Conservation (phyloP, 2,888 invertebrate species). For the Amorpha juglandis region DNA sequence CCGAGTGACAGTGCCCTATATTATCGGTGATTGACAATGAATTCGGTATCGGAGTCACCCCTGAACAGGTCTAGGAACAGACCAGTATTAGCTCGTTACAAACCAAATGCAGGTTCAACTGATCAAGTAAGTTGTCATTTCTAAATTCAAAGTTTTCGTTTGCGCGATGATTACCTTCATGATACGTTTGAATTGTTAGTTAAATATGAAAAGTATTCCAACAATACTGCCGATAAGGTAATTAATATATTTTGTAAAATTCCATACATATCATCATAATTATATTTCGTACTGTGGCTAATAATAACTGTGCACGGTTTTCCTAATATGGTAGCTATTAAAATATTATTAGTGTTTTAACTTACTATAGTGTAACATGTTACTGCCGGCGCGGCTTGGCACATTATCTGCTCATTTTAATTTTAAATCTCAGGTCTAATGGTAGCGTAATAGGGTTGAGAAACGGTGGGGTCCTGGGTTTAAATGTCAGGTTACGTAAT, state of each 20-base stretch:
- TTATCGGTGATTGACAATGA: constrained; percentile 54
- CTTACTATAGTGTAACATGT: neutral
- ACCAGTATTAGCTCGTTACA: constrained; percentile 76
- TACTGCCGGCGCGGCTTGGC: neutral
- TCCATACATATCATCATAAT: neutral
- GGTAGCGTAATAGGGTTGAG: too few relatives aligned
- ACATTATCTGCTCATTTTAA: too few relatives aligned
- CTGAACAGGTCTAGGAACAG: constrained; percentile 69
- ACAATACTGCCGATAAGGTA: neutral
- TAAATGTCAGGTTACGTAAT: too few relatives aligned
- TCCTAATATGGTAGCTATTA: neutral
- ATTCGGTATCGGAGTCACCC: constrained; percentile 72
- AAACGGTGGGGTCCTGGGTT: too few relatives aligned
- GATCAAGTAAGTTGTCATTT: constrained; percentile 64
- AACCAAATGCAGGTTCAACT: constrained; percentile 54
- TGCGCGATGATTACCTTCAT: too few relatives aligned
- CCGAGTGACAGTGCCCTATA: constrained; percentile 36
- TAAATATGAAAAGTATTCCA: neutral
- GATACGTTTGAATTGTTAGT: too few relatives aligned
- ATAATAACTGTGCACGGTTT: neutral
- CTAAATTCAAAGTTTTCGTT: too few relatives aligned
- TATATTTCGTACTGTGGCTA: neutral
- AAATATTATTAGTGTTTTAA: neutral
- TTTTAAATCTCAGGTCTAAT: too few relatives aligned
- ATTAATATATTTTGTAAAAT: neutral